A percentile compares a stretch with the other conserved stretches of the same genome.
phyloP scores from a whole-genome alignment of 1,140 invertebrate species.

The silkworm (Bombyx mori) region DNA sequence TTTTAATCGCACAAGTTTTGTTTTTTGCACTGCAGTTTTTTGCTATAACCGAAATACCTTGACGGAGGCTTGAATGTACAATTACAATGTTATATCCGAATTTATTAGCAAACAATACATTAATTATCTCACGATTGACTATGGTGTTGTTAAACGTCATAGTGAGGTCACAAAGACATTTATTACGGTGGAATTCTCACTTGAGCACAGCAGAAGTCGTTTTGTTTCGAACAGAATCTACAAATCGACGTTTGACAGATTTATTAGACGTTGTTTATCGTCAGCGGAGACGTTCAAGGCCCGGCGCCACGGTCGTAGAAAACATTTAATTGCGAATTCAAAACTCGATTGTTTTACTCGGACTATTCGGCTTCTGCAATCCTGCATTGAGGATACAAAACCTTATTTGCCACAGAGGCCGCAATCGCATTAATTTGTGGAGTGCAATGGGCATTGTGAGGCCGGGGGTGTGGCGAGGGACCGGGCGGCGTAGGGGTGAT shows the following conservation, averaged over 20 bases:
- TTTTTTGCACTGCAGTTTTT: too few species aligned
- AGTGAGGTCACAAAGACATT: too few species aligned
- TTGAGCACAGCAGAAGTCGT: too few species aligned
- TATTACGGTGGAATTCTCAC: too few species aligned
- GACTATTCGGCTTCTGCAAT: constrained; percentile 19
- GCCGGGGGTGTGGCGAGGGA: constrained; percentile 13
- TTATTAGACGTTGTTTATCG: not conserved
- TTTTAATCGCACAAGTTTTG: too few species aligned
- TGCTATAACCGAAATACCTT: too few species aligned
- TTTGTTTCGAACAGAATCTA: not conserved
- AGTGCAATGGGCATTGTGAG: constrained; percentile 40
- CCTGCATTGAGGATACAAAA: constrained; percentile 29
- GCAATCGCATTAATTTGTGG: constrained; percentile 64
- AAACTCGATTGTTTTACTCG: constrained; percentile 5
- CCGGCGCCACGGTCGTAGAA: not conserved
- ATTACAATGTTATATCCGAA: too few species aligned
- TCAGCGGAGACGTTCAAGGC: not conserved
- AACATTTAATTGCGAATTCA: constrained; percentile 10
- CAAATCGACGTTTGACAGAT: constrained; percentile 1
- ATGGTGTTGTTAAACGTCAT: too few species aligned
- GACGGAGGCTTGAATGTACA: too few species aligned
- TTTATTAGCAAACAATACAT: too few species aligned
- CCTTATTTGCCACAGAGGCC: constrained; percentile 40
- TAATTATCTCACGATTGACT: too few species aligned
- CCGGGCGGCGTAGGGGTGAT: constrained; percentile 35